These are phyloP conservation scores for Ametastegia equiseti DNA, from an alignment of 2,888 invertebrate genomes.

Conservation along the genomic window DNA sequence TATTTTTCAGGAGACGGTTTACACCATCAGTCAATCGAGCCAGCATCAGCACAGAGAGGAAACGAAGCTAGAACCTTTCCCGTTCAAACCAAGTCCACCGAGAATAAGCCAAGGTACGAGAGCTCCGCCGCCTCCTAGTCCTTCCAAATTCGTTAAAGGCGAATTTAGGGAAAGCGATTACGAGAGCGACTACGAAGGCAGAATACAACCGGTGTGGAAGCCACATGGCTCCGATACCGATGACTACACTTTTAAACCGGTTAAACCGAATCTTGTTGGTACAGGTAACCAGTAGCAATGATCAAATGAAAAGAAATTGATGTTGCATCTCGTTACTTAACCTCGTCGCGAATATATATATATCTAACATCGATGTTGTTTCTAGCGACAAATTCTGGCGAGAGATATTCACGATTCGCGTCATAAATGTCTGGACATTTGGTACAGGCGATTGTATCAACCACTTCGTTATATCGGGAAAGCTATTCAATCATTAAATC, in stretches of 20 bases:
- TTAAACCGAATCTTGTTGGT: conserved; percentile 77
- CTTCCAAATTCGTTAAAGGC: conserved; percentile 82
- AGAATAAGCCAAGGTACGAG: conserved; percentile 38
- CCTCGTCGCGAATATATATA: conserved; percentile 14
- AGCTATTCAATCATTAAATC: conserved; percentile 13
- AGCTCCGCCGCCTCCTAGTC: conserved; percentile 79
- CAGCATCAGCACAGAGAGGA: conserved; percentile 62
- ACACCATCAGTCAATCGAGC: conserved; percentile 75
- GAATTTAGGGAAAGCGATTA: conserved; percentile 85
- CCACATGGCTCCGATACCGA: conserved; percentile 78
- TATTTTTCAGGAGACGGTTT: conserved; percentile 77
- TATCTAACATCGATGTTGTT: conserved; percentile 32
- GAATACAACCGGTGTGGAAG: conserved; percentile 81
- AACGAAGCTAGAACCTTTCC: conserved; percentile 74
- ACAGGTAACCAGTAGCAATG: conserved; percentile 40
- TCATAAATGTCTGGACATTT: background rate
- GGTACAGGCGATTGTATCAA: background rate
- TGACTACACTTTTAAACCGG: conserved; percentile 79
- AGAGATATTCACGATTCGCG: background rate
- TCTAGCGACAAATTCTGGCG: conserved; percentile 30
- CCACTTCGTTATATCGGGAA: conserved; percentile 13
- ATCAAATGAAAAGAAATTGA: conserved; percentile 6
- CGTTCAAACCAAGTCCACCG: conserved; percentile 74
- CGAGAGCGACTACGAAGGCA: conserved; percentile 84
- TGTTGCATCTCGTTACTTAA: conserved; percentile 26